These are phyloP conservation scores for Platysternon megacephalum DNA, from an alignment of 2,113 vertebrate species.

Conservation along the genomic window DNA sequence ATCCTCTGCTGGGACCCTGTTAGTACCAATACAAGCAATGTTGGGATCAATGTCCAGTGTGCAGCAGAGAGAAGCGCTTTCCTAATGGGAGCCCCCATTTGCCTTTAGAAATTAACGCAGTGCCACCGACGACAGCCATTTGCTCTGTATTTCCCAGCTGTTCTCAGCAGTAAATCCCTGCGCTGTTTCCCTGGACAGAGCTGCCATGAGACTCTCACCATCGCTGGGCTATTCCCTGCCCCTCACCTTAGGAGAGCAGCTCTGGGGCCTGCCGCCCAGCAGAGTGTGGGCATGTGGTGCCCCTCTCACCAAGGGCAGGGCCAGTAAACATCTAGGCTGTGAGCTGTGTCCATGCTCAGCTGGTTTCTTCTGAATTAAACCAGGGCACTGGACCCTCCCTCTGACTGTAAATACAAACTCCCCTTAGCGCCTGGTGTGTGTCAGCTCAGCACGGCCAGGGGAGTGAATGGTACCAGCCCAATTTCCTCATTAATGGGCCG, in stretches of 20 bases:
- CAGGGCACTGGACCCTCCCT: background rate
- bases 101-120: too few relatives aligned
- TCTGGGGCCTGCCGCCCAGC: background rate
- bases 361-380: background rate
- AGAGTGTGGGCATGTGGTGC: background rate
- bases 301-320: background rate
- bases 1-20: background rate
- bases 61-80: background rate
- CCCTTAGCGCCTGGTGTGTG: background rate
- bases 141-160: background rate
- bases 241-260: background rate
- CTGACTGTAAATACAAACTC: background rate
- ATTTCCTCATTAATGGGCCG: background rate
- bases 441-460: background rate
- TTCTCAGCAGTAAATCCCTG: background rate
- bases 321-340: background rate
- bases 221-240: background rate
- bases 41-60: background rate
- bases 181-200: background rate
- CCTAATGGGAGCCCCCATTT: too few relatives aligned
- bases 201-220: background rate
- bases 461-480: background rate
- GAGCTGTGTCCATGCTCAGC: background rate
- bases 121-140: background rate
- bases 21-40: background rate